These are phyloP conservation scores for Omphaloscelis lunosa DNA, from an alignment of 2,888 invertebrate genomes.

Conservation along the genomic window DNA sequence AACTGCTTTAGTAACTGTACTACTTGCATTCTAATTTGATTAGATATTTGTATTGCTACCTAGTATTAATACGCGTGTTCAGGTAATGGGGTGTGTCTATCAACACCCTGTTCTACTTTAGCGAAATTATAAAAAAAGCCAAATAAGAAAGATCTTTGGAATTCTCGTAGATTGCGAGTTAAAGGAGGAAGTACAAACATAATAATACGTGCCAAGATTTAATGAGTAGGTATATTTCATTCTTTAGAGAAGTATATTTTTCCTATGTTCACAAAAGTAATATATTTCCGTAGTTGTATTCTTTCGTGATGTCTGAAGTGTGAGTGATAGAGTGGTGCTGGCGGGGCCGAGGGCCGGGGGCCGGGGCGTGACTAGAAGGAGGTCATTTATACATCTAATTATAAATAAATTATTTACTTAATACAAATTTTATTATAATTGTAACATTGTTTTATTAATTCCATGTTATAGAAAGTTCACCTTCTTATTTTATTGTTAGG, in stretches of 20 bases:
- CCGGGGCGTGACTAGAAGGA: slow-evolving; percentile 55
- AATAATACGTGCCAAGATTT: slow-evolving; percentile 69
- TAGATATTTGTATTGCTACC: slow-evolving; percentile 42
- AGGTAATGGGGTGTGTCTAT: slow-evolving; percentile 9
- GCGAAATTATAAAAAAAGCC: slow-evolving; percentile 52
- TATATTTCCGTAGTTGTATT: slow-evolving; percentile 67
- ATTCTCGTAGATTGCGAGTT: slow-evolving; percentile 35
- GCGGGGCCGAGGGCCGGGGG: slow-evolving; percentile 27
- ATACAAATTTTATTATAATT: slow-evolving; percentile 69
- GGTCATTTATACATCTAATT: slow-evolving; percentile 69
- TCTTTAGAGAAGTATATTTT: slow-evolving; percentile 57
- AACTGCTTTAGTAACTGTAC: slow-evolving; percentile 7
- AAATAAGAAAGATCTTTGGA: slow-evolving; percentile 61
- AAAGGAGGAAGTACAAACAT: slow-evolving; percentile 69
- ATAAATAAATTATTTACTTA: slow-evolving; percentile 74
- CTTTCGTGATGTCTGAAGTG: slow-evolving; percentile 55
- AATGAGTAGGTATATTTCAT: slow-evolving; percentile 66
- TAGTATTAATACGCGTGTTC: slow-evolving; percentile 33
- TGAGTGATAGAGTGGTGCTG: slow-evolving; percentile 73
- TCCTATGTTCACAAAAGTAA: slow-evolving; percentile 67
- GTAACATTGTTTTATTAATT: slow-evolving; percentile 67
- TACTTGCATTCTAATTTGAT: slow-evolving; percentile 40
- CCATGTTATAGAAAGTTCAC: slow-evolving; percentile 37
- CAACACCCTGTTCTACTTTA: slow-evolving; percentile 25
- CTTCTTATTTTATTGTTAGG: slow-evolving; percentile 40